These are phyloP conservation scores for Variabilichromis moorii DNA, from an alignment of 2,113 vertebrate genomes.

Conservation along the genomic window DNA sequence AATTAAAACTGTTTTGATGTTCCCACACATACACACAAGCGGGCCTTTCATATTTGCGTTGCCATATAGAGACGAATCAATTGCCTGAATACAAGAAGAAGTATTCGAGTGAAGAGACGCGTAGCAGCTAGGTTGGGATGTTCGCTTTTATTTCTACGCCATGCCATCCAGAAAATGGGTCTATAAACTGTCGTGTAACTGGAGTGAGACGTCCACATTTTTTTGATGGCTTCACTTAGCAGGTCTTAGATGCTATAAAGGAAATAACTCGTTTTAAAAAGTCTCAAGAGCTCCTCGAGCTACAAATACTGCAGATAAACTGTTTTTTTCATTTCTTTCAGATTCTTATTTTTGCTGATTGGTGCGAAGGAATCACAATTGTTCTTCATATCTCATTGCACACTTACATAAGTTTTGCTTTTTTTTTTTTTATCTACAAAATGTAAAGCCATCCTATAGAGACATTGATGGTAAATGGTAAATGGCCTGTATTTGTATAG, in stretches of 20 bases:
- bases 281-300: neutral
- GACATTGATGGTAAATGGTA: accelerated
- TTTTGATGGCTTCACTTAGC: neutral
- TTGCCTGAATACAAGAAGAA: neutral
- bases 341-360: neutral
- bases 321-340: neutral
- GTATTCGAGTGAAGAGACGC: neutral
- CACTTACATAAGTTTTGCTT: neutral
- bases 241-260: neutral
- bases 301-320: neutral
- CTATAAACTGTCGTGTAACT: neutral
- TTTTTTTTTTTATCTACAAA: neutral
- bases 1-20: slow-evolving; percentile 52
- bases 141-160: neutral
- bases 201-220: neutral
- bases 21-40: neutral
- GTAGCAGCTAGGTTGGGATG: neutral
- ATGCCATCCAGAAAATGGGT: neutral
- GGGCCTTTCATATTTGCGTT: neutral
- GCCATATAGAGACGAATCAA: neutral
- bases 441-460: neutral
- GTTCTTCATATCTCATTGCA: neutral
- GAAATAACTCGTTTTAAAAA: neutral
- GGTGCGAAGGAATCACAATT: neutral
- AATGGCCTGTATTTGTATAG: too few relatives aligned